phyloP scores from a whole-genome alignment of 2,888 invertebrate genomes.

The Oasisia sp. region DNA sequence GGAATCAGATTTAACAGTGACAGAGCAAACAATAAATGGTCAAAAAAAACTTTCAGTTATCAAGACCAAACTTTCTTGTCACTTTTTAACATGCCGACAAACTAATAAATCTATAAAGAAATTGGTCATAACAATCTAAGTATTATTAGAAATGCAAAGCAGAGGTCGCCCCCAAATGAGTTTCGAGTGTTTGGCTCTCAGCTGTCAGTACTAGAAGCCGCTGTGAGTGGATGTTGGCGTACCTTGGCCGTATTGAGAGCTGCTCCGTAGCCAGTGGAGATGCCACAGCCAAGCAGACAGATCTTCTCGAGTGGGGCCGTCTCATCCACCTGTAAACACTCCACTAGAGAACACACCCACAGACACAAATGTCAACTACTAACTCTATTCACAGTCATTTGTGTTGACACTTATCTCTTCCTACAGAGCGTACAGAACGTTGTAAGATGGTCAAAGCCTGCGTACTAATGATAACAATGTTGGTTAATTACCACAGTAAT shows the following conservation, averaged over 20 bases:
- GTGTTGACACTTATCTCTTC: too few relatives aligned
- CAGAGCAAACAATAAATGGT: too few relatives aligned
- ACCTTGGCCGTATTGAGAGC: conserved; percentile 64
- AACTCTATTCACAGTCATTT: too few relatives aligned
- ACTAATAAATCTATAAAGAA: not conserved
- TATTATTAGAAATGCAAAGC: not conserved
- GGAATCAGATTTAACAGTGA: too few relatives aligned
- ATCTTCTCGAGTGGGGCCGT: conserved; percentile 62
- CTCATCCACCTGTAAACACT: conserved; percentile 51
- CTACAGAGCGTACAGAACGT: too few relatives aligned
- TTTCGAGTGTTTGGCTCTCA: conserved; percentile 13
- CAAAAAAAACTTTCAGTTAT: too few relatives aligned
- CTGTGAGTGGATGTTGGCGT: not conserved
- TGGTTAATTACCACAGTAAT: too few relatives aligned
- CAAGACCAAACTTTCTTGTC: too few relatives aligned
- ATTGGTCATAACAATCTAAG: not conserved
- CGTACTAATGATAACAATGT: too few relatives aligned
- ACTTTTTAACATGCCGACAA: too few relatives aligned
- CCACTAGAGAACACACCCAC: not conserved
- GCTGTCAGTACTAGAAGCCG: not conserved
- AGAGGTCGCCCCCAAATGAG: not conserved
- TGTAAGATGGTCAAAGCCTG: too few relatives aligned
- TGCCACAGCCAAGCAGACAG: conserved; percentile 66
- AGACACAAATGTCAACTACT: too few relatives aligned
- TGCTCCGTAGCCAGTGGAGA: conserved; percentile 74